Base-by-base conservation (phyloP, 2,113 vertebrate genomes). In the Cyanoliseus patagonus region DNA sequence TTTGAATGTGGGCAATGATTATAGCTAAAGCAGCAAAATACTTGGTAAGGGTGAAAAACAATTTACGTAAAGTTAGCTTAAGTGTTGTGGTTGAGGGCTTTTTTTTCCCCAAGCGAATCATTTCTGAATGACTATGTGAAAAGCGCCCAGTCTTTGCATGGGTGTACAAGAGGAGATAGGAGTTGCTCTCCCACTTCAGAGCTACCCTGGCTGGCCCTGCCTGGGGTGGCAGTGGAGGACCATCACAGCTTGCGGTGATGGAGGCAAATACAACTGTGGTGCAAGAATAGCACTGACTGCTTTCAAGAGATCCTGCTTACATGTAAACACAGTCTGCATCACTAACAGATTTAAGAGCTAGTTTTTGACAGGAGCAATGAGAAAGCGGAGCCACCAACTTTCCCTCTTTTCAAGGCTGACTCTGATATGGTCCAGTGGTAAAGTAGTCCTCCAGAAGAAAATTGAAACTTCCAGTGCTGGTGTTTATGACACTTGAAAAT, bases 1-100 rank as follows among this genome's bases (percentile, higher is more conserved):
- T 80, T 91, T 94, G 91, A 95, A 97, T 88, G 68, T 84, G 94
- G 73, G 82, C 88, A 94, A 83, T 42, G 76, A 74, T 27, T 64
- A 30, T 17, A 78, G 68, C 49, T 90, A 81, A 94, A 94, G 33
- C 86, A 86, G 72, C n/a, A 96, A 87, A 95, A 89, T 61, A 67
- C 62, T 89, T 84, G 64, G 52, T 87, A 64, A 31, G 44, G 42
- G 27, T 80, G 67, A 64, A 92, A 90, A 86, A 82, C 23, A 79
- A 25, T 37, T 49, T 73, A 13, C 2, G 1, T 79, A 51, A 79
- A 86, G 55, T 64, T 57, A 62, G 33, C 17, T 47, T 27, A 68
- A 86, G 22, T n/a, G 23, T 61, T 87, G 39, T 52, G 25, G 37
- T 25, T 59, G 30, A 82, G 13, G 15, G 6, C 4, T 37, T 55